Evolutionary conservation across 1,140 invertebrate species (phyloP), one percentile per base, ranked within the genome.

Genomic region (Scaptomyza hsui): DNA sequence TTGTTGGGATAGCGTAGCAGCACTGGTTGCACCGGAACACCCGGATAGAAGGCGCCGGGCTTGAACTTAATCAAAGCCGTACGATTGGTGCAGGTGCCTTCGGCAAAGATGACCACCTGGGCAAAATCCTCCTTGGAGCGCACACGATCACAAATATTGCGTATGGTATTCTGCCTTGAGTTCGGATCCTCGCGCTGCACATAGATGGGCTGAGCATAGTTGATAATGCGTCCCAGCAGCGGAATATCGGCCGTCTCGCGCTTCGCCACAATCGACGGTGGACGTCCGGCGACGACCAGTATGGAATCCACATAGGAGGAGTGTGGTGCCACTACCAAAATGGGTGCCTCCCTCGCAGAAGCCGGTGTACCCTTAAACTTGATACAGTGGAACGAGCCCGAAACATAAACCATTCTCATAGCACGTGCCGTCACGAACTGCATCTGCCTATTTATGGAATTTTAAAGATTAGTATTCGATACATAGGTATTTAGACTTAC

Each of bases 1-100:
- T 95, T 96, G 89, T 99, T 99, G 0, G 96, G 97, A 92, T 99
- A 99, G 52, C 96, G 94, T 49, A 99, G 95, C 72, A 97, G 95
- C 5, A 99, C 97, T 0, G 98, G 98, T 90, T 99, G 98, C 0
- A 99, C 96, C 0, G 98, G 97, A 9, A 98, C 96, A 0, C 97
- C 97, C 0, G 97, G 97, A 93, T 97, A 97, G 92, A 97, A 97
- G 2, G 96, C 96, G 62, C 97, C 98, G 10, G 96, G 95, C 93
- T 99, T 99, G 91, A 98, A 99, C n/a, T 96, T 97, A 53, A 99
- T 98, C 52, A 99, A 92, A 89, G 96, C 97, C 0, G 95, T 96
- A 44, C 98, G 94, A 93, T 99, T 99, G 1, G 98, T 98, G 91
- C 97, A 98, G 0, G 98, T 99, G 29, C 98, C 98, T 92, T 99